Base-by-base conservation (phyloP, 2,797 vertebrate species). In the Melanotaenia nigrans region DNA sequence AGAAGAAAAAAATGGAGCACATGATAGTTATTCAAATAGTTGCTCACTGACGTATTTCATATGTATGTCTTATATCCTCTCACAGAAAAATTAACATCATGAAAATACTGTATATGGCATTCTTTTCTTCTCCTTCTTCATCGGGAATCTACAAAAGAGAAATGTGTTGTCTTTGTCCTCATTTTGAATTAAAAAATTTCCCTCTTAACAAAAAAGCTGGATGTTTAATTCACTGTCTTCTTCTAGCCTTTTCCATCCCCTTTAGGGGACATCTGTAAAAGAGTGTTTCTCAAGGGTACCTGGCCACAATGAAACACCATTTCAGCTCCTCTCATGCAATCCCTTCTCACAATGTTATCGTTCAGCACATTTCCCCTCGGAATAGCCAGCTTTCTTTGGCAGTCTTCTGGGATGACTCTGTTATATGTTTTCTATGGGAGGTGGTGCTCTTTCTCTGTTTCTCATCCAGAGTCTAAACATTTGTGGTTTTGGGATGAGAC, bases 321-420 rank as follows among this genome's bases (percentile, higher is more conserved):
- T 86, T 81, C 65, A 71, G 68, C 78, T 64, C 10, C 73, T 76
- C 79, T 79, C 83, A 76, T 85, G 84, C 83, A 78, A 78, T 84
- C 75, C 74, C 78, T 42, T 72, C 82, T 79, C 68, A 90, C 82
- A 86, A 77, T 90, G 83, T 87, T 90, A 89, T 88, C 85, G 14
- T 82, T 77, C 12, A 11, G 60, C 67, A 78, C 79, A 76, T 89
- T 88, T 85, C 85, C 87, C 85, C 22, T 22, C 3, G n/a, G 85
- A 79, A 65, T 9, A 35, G 65, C 59, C 60, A 45, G 38, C 68
- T 85, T 79, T 78, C 47, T 59, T 18, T 0, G 73, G 61, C 56
- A 1, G 32, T 28, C 57, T 65, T 57, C 56, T 22, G 13, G 59
- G 66, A 65, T 38, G 77, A 24, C 61, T 71, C 53, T 65, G 14